These are phyloP conservation scores for Quadroppia sp. DNA, from an alignment of 2,888 invertebrate genomes.

Conservation along the genomic window DNA sequence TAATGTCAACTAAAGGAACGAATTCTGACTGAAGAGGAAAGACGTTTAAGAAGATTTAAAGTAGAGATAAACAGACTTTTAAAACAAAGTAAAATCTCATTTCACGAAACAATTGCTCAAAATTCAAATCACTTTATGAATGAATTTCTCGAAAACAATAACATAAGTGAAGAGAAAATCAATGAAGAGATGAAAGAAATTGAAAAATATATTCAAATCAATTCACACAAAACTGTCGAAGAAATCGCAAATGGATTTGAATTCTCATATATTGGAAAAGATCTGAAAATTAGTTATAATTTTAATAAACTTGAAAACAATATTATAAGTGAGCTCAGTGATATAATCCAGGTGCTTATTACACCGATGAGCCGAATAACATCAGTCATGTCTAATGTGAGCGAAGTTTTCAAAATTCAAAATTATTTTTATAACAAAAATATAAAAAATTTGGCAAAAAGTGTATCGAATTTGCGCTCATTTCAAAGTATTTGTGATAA, in stretches of 20 bases:
- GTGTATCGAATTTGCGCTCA: not conserved
- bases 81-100: not conserved
- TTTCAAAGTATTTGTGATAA: not conserved
- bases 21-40: not conserved
- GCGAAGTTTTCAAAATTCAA: not conserved
- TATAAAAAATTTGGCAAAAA: not conserved
- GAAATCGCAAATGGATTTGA: no score
- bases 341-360: not conserved
- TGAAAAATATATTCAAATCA: no score
- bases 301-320: no score
- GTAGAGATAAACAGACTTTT: not conserved
- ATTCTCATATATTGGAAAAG: no score
- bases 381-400: not conserved
- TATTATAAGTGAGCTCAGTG: not conserved
- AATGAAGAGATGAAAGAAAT: no score
- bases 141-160: no score
- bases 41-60: not conserved
- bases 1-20: not conserved
- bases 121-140: no score
- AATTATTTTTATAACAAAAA: not conserved
- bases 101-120: no score
- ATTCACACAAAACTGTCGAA: no score
- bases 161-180: no score
- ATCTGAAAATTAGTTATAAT: no score
- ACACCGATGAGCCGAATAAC: not conserved